phyloP scores from a whole-genome alignment of 2,888 invertebrate species.

The Congeria kusceri region DNA sequence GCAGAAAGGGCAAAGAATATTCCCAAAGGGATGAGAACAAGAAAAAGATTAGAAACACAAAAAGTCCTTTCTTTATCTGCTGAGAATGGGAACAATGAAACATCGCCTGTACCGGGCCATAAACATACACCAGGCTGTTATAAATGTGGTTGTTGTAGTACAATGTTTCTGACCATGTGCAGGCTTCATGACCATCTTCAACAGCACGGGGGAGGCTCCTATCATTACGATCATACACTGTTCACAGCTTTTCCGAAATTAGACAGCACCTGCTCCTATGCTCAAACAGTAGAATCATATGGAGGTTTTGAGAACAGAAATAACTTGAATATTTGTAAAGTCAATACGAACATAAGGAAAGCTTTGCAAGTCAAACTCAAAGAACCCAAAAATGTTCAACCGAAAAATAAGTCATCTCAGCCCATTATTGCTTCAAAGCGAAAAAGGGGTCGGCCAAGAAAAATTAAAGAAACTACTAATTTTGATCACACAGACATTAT shows the following conservation, averaged over 20 bases:
- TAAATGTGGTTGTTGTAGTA: slow-evolving; percentile 51
- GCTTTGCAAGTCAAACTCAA: no score
- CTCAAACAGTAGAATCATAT: slow-evolving; percentile 19
- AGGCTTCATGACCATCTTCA: slow-evolving; percentile 56
- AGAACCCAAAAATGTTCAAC: no score
- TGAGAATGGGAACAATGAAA: background rate
- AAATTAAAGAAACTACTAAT: slow-evolving; percentile 3
- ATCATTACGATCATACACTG: slow-evolving; percentile 55
- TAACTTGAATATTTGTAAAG: slow-evolving; percentile 19
- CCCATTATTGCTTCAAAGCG: background rate
- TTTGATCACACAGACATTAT: background rate
- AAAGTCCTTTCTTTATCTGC: slow-evolving; percentile 3
- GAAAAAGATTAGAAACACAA: slow-evolving; percentile 32
- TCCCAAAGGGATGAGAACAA: slow-evolving; percentile 36
- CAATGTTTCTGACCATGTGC: slow-evolving; percentile 48
- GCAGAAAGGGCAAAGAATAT: slow-evolving; percentile 20
- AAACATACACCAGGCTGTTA: slow-evolving; percentile 43
- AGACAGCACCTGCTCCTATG: slow-evolving; percentile 49
- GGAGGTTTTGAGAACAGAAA: slow-evolving; percentile 21
- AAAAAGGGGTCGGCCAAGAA: slow-evolving; percentile 49
- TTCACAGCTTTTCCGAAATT: slow-evolving; percentile 61
- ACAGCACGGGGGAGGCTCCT: slow-evolving; percentile 52
- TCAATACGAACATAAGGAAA: background rate
- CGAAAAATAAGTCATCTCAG: background rate
- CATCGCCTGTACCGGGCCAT: slow-evolving; percentile 24